Evolutionary conservation across 2,888 invertebrate genomes (phyloP).

Genomic region (Ceramica pisi): DNA sequence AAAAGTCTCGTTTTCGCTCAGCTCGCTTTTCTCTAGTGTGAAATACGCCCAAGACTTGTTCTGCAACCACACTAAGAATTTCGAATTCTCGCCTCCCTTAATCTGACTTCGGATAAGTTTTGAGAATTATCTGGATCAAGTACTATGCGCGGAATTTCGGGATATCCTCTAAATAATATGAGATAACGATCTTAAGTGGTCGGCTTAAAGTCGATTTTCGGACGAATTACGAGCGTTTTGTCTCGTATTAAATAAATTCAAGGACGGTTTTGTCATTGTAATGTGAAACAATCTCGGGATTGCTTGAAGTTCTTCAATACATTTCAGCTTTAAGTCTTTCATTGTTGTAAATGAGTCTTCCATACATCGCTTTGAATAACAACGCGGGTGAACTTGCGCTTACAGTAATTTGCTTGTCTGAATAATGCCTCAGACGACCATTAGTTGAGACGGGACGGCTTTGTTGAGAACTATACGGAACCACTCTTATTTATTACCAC

Average conservation of each 20-base stretch:
- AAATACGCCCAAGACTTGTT: slow-evolving; percentile 60
- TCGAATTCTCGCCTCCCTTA: slow-evolving; percentile 65
- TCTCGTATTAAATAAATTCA: slow-evolving; percentile 50
- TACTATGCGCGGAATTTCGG: slow-evolving; percentile 57
- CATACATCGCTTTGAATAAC: slow-evolving; percentile 37
- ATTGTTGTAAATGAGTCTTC: slow-evolving; percentile 36
- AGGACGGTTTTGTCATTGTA: slow-evolving; percentile 46
- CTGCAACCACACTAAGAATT: slow-evolving; percentile 66
- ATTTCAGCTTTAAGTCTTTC: slow-evolving; percentile 25
- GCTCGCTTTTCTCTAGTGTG: slow-evolving; percentile 50
- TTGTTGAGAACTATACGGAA: not conserved
- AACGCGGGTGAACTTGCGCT: slow-evolving; percentile 11
- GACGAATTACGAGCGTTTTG: slow-evolving; percentile 22
- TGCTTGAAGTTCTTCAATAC: slow-evolving; percentile 49
- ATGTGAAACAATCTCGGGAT: slow-evolving; percentile 53
- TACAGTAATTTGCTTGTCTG: slow-evolving; percentile 12
- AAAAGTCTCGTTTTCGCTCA: slow-evolving; percentile 27
- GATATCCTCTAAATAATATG: slow-evolving; percentile 56
- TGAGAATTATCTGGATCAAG: slow-evolving; percentile 67
- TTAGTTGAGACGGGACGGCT: not conserved
- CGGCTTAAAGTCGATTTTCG: slow-evolving; percentile 55
- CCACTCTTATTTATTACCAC: not conserved
- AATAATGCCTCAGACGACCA: slow-evolving; percentile 9
- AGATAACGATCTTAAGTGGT: slow-evolving; percentile 48
- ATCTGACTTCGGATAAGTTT: slow-evolving; percentile 67